Evolutionary conservation across 1,140 invertebrate species (phyloP).

Genomic region (Eumaeus atala): DNA sequence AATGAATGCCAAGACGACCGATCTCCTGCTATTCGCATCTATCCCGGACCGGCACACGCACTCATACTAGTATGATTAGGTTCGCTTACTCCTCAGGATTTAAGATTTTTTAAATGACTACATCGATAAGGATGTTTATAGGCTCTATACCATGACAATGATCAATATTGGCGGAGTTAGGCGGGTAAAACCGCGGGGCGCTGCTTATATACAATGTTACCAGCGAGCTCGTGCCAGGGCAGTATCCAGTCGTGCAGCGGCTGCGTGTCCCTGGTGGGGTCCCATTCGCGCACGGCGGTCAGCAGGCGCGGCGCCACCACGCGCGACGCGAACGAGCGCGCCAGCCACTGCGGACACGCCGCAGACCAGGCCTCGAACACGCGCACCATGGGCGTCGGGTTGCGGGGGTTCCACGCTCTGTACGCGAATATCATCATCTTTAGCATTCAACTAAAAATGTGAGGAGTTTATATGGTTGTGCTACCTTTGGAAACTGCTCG

Average conservation of each 20-base stretch:
- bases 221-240: slow-evolving; percentile 83
- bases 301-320: slow-evolving; percentile 87
- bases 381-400: slow-evolving; percentile 83
- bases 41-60: no score
- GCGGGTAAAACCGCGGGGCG: no score
- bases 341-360: slow-evolving; percentile 87
- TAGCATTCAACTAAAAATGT: background rate
- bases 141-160: no score
- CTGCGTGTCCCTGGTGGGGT: slow-evolving; percentile 93
- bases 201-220: slow-evolving; percentile 22
- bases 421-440: no score
- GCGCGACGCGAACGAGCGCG: slow-evolving; percentile 88
- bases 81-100: no score
- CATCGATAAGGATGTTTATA: no score
- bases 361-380: slow-evolving; percentile 88
- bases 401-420: slow-evolving; percentile 82
- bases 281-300: slow-evolving; percentile 91
- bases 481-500: no score
- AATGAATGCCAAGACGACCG: no score
- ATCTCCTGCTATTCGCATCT: no score
- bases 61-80: no score
- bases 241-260: slow-evolving; percentile 98
- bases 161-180: background rate
- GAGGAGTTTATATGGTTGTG: no score
- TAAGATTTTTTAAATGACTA: no score